A percentile compares a stretch with the other conserved stretches of the same genome.
Conservation (phyloP, 2,888 invertebrate genomes). For the Miltochrista miniata region DNA sequence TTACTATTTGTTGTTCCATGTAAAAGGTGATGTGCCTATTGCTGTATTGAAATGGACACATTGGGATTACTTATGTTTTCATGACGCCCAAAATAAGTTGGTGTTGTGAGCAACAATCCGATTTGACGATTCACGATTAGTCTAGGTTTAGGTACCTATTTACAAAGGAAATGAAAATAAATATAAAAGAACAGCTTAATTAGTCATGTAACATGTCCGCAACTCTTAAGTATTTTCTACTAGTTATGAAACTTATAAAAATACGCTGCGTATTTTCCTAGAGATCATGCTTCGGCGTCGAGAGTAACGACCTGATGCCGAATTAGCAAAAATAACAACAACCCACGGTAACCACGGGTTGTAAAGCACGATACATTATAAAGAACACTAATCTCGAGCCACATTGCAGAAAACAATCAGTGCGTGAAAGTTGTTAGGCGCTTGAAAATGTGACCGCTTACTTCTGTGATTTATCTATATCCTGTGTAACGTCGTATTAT, state of each 20-base stretch:
- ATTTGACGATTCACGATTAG: no score
- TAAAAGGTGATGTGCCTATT: no score
- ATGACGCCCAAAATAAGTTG: no score
- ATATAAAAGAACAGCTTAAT: no score
- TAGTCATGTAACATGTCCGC: no score
- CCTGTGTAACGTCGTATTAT: background rate
- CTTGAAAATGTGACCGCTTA: background rate
- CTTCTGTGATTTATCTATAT: background rate
- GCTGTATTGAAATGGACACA: no score
- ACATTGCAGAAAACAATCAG: slow-evolving; percentile 6
- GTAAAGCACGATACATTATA: slow-evolving; percentile 11
- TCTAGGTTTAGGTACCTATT: no score
- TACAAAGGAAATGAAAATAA: no score
- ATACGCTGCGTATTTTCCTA: slow-evolving; percentile 3
- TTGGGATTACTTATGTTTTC: no score
- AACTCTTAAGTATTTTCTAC: background rate
- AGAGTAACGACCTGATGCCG: slow-evolving; percentile 20
- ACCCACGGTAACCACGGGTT: slow-evolving; percentile 7
- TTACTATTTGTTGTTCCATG: no score
- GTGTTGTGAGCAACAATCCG: no score
- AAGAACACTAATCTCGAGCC: background rate
- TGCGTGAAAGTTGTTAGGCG: slow-evolving; percentile 8
- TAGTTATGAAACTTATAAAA: background rate
- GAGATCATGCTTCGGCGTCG: slow-evolving; percentile 28
- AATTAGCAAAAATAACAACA: slow-evolving; percentile 27